A percentile compares a stretch with the other conserved stretches of the same genome.
phyloP scores from a whole-genome alignment of 2,797 vertebrate species.

The Melanotaenia nigrans region DNA sequence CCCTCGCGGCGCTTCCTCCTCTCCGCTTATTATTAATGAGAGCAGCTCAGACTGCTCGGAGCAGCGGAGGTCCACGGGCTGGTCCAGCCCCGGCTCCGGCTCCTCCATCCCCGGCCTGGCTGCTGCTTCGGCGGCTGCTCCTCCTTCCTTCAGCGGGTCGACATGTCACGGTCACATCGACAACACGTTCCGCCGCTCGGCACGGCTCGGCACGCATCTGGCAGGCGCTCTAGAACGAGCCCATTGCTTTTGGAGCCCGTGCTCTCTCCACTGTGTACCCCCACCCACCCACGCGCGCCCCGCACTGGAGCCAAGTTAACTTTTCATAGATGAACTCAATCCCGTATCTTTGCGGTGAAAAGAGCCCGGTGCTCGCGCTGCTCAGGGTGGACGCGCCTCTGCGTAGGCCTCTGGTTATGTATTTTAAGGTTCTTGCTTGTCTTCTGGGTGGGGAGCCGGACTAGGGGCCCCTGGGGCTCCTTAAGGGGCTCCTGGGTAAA shows the following conservation, averaged over 20 bases:
- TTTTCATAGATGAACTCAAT: constrained; percentile 73
- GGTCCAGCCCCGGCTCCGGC: constrained; percentile 63
- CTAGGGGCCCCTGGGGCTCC: constrained; percentile 98
- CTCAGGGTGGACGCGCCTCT: constrained; percentile 50
- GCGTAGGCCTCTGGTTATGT: constrained; percentile 79
- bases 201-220: constrained; percentile 68
- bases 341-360: constrained; percentile 22
- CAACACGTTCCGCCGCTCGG: constrained; percentile 43
- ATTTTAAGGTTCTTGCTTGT: constrained; percentile 86
- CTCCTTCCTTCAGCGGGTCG: constrained; percentile 53
- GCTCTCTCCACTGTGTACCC: constrained; percentile 48
- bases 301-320: constrained; percentile 79
- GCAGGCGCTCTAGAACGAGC: constrained; percentile 60
- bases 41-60: constrained; percentile 79
- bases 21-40: constrained; percentile 85
- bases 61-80: constrained; percentile 75
- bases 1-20: constrained; percentile 76
- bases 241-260: constrained; percentile 58
- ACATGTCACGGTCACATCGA: constrained; percentile 60
- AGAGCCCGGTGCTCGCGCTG: constrained; percentile 34
- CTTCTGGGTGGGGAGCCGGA: constrained; percentile 93
- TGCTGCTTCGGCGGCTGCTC: constrained; percentile 39
- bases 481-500: constrained; percentile 99
- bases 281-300: constrained; percentile 51
- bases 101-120: constrained; percentile 80